Conservation (phyloP, 2,888 invertebrate genomes). For the Ectropis crepuscularia region DNA sequence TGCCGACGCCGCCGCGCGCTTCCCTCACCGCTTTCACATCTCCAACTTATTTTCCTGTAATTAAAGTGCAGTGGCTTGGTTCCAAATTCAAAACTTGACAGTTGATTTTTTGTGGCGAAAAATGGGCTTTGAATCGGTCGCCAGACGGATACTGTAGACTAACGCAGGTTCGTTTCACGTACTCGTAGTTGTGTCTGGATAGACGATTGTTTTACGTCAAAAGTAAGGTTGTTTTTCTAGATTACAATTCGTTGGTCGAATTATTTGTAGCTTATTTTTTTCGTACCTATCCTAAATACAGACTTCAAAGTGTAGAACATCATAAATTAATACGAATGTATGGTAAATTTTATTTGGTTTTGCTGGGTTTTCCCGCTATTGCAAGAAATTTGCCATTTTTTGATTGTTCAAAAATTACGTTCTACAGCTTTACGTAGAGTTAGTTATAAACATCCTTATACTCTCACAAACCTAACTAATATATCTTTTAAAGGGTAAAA, state of each 20-base stretch:
- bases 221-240: constrained; percentile 11
- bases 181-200: constrained; percentile 20
- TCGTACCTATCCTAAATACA: neutral
- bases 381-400: too few species aligned
- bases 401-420: too few species aligned
- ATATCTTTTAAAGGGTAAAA: too few species aligned
- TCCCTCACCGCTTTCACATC: constrained; percentile 55
- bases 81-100: constrained; percentile 30
- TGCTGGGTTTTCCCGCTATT: too few species aligned
- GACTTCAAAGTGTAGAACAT: too few species aligned
- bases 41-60: constrained; percentile 64
- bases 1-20: constrained; percentile 55
- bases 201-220: constrained; percentile 37
- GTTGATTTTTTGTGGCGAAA: constrained; percentile 44
- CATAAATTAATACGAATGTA: too few species aligned
- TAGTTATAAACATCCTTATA: too few species aligned
- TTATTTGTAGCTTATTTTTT: neutral
- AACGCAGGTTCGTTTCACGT: constrained; percentile 48
- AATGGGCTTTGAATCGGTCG: constrained; percentile 57
- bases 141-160: constrained; percentile 55
- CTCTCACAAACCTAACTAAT: too few species aligned
- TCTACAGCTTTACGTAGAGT: too few species aligned
- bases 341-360: too few species aligned
- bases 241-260: neutral
- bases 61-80: constrained; percentile 61